Evolutionary conservation across 2,888 invertebrate species (phyloP), one percentile per base, ranked within the genome.

Genomic region (Drosophila borealis): DNA sequence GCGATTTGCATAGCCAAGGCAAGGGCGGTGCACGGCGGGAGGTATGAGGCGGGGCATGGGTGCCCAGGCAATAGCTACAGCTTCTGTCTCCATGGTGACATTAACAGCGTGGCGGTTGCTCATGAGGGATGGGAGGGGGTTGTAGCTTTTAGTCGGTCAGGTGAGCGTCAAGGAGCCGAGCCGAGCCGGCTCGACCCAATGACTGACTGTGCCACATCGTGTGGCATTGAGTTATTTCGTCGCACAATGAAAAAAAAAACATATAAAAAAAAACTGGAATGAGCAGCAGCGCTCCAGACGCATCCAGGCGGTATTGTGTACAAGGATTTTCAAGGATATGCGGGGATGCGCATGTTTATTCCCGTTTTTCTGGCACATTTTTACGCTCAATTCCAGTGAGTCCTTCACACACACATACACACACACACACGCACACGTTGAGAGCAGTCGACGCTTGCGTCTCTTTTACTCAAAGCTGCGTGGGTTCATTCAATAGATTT

Each of bases 311-410:
- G 49, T 41, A 48, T 36, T 53, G 50, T 67, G 60, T 49, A 56
- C 57, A 53, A 41, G 17, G 56, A 54, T 73, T 83, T 85, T 86
- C 86, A 84, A 82, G 87, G 82, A 85, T 81, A 81, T 78, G 61
- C 77, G 66, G 77, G 85, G 87, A 84, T 86, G 85, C 85, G 87
- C 85, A 86, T 86, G 85, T 87, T 87, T 86, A 75, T 86, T 86
- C 81, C 85, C 85, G 87, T 70, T 87, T 76, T 75, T 72, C 75
- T 72, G 68, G 54, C 54, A 63, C 67, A 66, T 70, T 70, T 84
- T 75, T 80, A 57, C 72, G 71, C 83, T 84, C 82, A 83, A 79
- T 80, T 84, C 82, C 85, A 84, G 82, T 57, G 70, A 71, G 71
- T 65, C 19, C 46, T 48, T 51, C 37, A 17, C 14, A 57, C n/a